phyloP scores from a whole-genome alignment of 1,140 invertebrate species.

The Neocloeon triangulifer region DNA sequence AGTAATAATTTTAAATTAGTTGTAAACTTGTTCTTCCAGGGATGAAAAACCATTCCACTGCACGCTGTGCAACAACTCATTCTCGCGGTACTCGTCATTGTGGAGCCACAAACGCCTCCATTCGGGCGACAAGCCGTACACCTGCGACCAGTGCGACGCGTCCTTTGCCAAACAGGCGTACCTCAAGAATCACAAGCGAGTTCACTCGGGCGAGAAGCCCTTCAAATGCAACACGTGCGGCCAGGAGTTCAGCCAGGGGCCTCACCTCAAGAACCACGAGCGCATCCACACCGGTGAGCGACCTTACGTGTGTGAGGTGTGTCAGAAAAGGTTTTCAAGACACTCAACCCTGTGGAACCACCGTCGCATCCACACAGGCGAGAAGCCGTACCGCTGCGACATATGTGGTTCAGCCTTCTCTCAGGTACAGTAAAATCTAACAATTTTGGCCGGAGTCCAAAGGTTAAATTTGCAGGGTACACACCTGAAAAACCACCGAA shows the following conservation, averaged over 20 bases:
- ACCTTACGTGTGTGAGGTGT: constrained; percentile 25
- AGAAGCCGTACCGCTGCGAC: constrained; percentile 47
- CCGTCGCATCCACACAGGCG: constrained; percentile 84
- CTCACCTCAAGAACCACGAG: constrained; percentile 11
- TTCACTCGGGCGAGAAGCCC: constrained; percentile 30
- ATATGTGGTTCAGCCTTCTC: constrained; percentile 7
- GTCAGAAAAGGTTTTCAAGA: constrained; percentile 69
- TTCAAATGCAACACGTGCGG: constrained; percentile 1
- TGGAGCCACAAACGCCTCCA: constrained; percentile 70
- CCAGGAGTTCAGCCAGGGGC: not conserved
- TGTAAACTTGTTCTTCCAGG: too few species aligned
- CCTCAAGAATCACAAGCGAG: constrained; percentile 74
- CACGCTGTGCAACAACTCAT: constrained; percentile 54
- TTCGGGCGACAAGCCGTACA: constrained; percentile 72
- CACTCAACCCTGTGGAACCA: constrained; percentile 80
- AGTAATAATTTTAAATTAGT: too few species aligned
- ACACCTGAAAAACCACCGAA: constrained; percentile 68
- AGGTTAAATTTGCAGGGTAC: constrained; percentile 17
- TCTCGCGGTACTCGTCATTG: constrained; percentile 56
- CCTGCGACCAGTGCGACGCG: constrained; percentile 79
- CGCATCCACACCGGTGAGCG: constrained; percentile 12
- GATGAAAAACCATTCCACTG: constrained; percentile 80
- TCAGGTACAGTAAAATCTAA: too few species aligned
- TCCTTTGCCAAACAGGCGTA: constrained; percentile 80
- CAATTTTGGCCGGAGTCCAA: not conserved